Evolutionary conservation across 2,888 invertebrate species (phyloP).

Genomic region (Kuschelorhynchus macadamiae): DNA sequence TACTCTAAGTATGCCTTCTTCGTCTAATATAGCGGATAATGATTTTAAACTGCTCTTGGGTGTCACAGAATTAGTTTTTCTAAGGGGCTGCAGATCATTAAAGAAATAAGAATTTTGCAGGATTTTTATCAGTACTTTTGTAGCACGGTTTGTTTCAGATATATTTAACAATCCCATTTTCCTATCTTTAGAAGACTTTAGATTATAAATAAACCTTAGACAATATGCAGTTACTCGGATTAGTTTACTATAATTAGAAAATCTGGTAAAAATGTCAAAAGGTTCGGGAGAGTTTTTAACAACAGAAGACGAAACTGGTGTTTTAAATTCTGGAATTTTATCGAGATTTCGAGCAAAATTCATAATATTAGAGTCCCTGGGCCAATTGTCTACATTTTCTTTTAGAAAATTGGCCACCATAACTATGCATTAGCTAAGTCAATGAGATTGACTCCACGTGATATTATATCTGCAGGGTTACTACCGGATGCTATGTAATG

Average conservation of each 20-base stretch:
- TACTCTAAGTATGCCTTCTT: constrained; percentile 7
- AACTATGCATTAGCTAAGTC: constrained; percentile 4
- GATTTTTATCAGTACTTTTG: not conserved
- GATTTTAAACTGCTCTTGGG: not conserved
- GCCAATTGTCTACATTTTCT: not conserved
- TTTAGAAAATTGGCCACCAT: constrained; percentile 18
- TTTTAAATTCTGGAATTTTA: not conserved
- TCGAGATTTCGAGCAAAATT: not conserved
- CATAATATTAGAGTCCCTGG: not conserved
- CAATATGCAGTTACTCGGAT: constrained; percentile 8
- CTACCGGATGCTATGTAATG: constrained; percentile 23
- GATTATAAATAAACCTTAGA: constrained; percentile 17
- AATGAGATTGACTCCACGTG: constrained; percentile 11
- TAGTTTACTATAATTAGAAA: constrained; percentile 14
- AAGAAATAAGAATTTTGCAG: not conserved
- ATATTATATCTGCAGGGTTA: constrained; percentile 34
- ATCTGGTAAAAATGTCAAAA: constrained; percentile 10
- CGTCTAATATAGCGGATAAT: constrained; percentile 9
- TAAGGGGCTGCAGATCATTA: not conserved
- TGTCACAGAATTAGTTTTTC: not conserved
- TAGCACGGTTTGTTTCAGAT: not conserved
- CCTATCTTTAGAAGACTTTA: not conserved
- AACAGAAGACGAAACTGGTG: no score
- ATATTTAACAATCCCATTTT: not conserved
- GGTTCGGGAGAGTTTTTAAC: not conserved